Evolutionary conservation across 2,113 vertebrate genomes (phyloP).

Genomic region (Tetrax tetrax): DNA sequence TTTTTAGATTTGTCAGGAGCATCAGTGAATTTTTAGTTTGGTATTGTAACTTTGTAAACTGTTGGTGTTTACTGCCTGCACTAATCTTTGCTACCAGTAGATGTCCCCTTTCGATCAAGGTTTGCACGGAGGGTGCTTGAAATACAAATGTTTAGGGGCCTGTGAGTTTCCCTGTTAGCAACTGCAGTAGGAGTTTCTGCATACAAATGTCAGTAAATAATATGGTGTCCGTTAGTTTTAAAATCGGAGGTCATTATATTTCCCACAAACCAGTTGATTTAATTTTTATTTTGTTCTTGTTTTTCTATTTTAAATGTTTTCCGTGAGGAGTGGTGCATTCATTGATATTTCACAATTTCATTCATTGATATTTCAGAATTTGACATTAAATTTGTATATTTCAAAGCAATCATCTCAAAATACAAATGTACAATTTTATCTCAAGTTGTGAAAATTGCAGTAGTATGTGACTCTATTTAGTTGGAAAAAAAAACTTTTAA

Average conservation of each 20-base stretch:
- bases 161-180: neutral
- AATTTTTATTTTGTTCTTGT: neutral
- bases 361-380: too few relatives aligned
- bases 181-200: neutral
- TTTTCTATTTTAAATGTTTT: neutral
- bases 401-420: too few relatives aligned
- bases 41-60: neutral
- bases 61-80: neutral
- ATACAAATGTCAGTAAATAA: neutral
- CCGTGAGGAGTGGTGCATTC: rapidly evolving
- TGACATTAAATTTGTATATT: too few relatives aligned
- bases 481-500: neutral
- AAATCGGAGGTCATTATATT: neutral
- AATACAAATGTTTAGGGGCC: neutral
- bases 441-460: neutral
- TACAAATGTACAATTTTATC: neutral
- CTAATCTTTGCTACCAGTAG: neutral
- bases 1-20: neutral
- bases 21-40: neutral
- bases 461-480: neutral
- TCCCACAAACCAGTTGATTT: neutral
- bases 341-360: neutral
- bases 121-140: neutral
- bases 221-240: neutral
- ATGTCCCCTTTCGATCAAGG: slow-evolving; percentile 1